A percentile compares a stretch with the other conserved stretches of the same genome.
Evolutionary conservation across 1,140 invertebrate genomes (phyloP).

Genomic region (Drosophila bocki): DNA sequence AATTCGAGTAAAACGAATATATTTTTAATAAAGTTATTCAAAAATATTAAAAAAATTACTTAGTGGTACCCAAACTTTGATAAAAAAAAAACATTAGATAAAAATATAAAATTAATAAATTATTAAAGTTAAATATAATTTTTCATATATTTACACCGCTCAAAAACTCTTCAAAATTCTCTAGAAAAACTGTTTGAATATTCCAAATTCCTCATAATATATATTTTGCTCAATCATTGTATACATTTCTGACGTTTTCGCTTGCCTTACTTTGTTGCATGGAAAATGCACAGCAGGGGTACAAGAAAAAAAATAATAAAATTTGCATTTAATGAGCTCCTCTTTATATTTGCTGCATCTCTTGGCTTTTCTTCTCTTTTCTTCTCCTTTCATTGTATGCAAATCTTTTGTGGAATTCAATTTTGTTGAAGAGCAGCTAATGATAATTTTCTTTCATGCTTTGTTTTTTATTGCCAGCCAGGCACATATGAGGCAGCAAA

Average conservation of each 20-base stretch:
- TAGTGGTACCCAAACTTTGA: neutral
- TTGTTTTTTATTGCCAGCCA: conserved; percentile 16
- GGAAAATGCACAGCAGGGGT: conserved; percentile 24
- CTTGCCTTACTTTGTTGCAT: conserved; percentile 29
- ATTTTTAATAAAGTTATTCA: neutral
- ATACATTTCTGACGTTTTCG: conserved; percentile 25
- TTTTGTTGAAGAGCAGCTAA: conserved; percentile 60
- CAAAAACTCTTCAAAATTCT: neutral
- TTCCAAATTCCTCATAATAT: conserved; percentile 48
- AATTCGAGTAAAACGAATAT: neutral
- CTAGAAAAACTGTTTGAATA: neutral
- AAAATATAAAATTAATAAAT: too few species aligned
- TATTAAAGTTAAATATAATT: too few species aligned
- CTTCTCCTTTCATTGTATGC: conserved; percentile 63
- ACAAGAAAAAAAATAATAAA: conserved; percentile 21
- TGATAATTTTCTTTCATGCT: conserved; percentile 58
- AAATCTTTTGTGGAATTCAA: conserved; percentile 71
- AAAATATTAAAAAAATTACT: neutral
- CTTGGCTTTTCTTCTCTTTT: neutral
- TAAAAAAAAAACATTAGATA: neutral
- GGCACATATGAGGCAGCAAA: conserved; percentile 44
- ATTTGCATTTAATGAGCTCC: conserved; percentile 78
- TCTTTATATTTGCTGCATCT: conserved; percentile 18
- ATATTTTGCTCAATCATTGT: conserved; percentile 57
- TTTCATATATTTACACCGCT: neutral